Evolutionary conservation across 2,888 invertebrate species (phyloP).

Genomic region (Sarcophaga caerulescens): DNA sequence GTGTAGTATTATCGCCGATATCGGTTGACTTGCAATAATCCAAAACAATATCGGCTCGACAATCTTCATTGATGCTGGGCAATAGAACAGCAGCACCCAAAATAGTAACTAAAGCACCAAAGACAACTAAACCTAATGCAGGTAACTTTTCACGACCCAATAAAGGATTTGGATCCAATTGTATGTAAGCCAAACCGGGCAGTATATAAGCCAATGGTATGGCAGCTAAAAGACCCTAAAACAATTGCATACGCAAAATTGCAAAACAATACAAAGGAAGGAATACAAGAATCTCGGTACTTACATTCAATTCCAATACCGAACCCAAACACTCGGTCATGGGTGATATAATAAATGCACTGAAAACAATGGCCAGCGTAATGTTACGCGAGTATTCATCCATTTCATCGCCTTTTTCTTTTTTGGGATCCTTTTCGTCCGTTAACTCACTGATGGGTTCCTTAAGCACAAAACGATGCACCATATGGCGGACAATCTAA

Average conservation of each 20-base stretch:
- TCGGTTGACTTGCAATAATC: slow-evolving; percentile 79
- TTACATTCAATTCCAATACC: slow-evolving; percentile 91
- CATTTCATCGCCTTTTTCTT: slow-evolving; percentile 79
- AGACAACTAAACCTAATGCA: slow-evolving; percentile 86
- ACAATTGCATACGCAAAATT: background rate
- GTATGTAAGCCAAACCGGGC: slow-evolving; percentile 89
- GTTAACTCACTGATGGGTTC: slow-evolving; percentile 80
- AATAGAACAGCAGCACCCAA: slow-evolving; percentile 79
- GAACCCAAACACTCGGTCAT: slow-evolving; percentile 91
- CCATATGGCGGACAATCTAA: slow-evolving; percentile 80
- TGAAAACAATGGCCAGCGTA: slow-evolving; percentile 84
- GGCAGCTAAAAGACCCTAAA: slow-evolving; percentile 90
- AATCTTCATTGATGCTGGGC: slow-evolving; percentile 80
- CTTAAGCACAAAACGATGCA: slow-evolving; percentile 79
- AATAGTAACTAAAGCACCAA: slow-evolving; percentile 83
- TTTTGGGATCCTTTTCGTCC: slow-evolving; percentile 79
- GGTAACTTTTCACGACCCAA: slow-evolving; percentile 87
- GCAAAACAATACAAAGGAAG: too few species aligned
- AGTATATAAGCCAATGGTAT: slow-evolving; percentile 91
- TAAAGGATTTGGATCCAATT: slow-evolving; percentile 87
- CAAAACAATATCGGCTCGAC: slow-evolving; percentile 80
- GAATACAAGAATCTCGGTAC: slow-evolving; percentile 43
- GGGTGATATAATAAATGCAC: slow-evolving; percentile 89
- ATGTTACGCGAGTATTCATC: slow-evolving; percentile 80
- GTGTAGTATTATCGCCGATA: slow-evolving; percentile 72